Base-by-base conservation (phyloP, 2,888 invertebrate species). In the Alloscopus bannaensis region DNA sequence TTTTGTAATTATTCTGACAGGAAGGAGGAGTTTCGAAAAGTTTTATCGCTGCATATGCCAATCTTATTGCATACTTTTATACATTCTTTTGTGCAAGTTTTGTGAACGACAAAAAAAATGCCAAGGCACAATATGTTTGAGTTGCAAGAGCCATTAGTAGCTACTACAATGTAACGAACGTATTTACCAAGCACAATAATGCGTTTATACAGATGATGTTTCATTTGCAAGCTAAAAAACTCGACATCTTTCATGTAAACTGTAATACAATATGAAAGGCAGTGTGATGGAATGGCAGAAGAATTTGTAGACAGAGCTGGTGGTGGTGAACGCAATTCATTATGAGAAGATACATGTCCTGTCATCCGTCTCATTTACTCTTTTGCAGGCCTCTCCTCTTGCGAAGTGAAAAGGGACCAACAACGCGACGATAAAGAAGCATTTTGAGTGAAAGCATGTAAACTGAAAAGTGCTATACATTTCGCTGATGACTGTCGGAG, bases 341-440 rank as follows among this genome's bases (percentile, higher is more conserved):
- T 73, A 73, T 59, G 29, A 57, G 42, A 66, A 73, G 57, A 66
- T 73, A 59, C 59, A 66, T 73, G 57, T 45, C 66, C 73, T 66
- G 66, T 73, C 73, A 73, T 73, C 73, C 73, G 45, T 66, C 73
- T 66, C 66, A 73, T 66, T 73, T 73, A 55, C 66, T 73, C 73
- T 73, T 66, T 73, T 66, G 59, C 45, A 73, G 73, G 72, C 47
- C 22, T 73, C 59, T 71, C 60, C 36, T 47, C 47, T 71, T 29
- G 59, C 59, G 70, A 55, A 45, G 24, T 59, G 59, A 59, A 57
- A 69, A 18, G n/a, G 47, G 47, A 47, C 11, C 47, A 13, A n/a
- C n/a, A n/a, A n/a, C n/a, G n/a, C 47, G 11, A 3, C 47, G 11
- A 47, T 47, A 47, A 47, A 6, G 6, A 47, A 3, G 18, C 47